Conservation (phyloP, 2,888 invertebrate genomes). For the Pristionchus fissidentatus region DNA sequence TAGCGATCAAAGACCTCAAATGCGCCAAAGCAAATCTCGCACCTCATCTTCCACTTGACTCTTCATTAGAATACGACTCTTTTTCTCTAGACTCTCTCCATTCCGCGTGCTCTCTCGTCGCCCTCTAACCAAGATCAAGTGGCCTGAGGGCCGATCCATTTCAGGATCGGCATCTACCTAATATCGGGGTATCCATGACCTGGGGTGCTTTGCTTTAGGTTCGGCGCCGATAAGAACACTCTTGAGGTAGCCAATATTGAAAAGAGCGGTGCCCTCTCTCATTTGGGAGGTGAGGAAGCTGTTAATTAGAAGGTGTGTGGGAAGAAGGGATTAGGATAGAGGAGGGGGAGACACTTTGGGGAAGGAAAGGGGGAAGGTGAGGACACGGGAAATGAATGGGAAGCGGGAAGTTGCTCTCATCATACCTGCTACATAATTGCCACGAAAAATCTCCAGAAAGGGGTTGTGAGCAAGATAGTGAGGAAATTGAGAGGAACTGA, state of each 20-base stretch:
- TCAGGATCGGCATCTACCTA: background rate
- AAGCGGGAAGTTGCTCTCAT: background rate
- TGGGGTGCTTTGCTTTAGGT: background rate
- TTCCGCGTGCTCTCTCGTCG: background rate
- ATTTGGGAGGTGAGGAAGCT: too few relatives aligned
- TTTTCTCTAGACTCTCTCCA: background rate
- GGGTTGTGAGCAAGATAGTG: too few relatives aligned
- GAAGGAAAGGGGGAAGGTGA: background rate
- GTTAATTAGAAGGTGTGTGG: constrained; percentile 27
- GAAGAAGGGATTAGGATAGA: background rate
- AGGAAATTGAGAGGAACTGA: too few relatives aligned
- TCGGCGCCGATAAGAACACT: background rate
- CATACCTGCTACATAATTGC: background rate
- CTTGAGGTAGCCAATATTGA: background rate
- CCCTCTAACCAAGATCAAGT: background rate
- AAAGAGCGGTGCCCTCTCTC: too few relatives aligned
- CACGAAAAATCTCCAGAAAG: too few relatives aligned
- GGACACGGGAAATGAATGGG: background rate
- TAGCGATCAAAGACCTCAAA: background rate
- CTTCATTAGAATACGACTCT: background rate
- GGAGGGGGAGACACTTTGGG: background rate
- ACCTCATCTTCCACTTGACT: constrained; percentile 28
- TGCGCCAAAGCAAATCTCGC: background rate
- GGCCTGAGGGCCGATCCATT: background rate
- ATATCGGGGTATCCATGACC: constrained; percentile 27